Percentiles rank a stretch among this genome's conserved stretches.
These are phyloP conservation scores for Caenorhabditis tropicalis DNA, from an alignment of 1,140 invertebrate species.

Conservation along the genomic window DNA sequence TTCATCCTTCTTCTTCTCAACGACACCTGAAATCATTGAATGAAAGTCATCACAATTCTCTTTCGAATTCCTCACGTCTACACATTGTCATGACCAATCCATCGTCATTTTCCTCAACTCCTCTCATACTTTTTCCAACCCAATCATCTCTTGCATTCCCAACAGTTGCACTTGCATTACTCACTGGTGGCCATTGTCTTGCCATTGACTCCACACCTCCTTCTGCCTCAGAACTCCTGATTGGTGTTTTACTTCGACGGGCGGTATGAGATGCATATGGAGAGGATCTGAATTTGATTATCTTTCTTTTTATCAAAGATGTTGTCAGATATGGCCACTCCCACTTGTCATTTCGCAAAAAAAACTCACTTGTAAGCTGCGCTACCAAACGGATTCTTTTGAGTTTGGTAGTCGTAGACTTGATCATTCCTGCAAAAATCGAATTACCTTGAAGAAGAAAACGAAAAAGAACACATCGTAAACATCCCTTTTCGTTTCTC, in stretches of 20 bases:
- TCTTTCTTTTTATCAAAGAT: too few species aligned
- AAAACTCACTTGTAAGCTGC: constrained; percentile 15
- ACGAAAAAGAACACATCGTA: not conserved
- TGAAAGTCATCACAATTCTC: not conserved
- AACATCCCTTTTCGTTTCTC: not conserved
- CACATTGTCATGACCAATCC: constrained; percentile 50
- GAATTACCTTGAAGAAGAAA: not conserved
- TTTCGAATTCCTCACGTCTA: constrained; percentile 41
- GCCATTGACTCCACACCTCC: constrained; percentile 29
- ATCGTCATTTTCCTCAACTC: constrained; percentile 42
- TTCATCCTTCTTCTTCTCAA: constrained; percentile 58
- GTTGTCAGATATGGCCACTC: too few species aligned
- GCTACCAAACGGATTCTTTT: constrained; percentile 29
- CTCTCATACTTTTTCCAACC: constrained; percentile 35
- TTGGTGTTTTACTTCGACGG: constrained; percentile 41
- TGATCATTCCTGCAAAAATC: constrained; percentile 16
- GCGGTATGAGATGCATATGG: constrained; percentile 47
- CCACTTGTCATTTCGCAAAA: too few species aligned
- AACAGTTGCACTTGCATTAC: constrained; percentile 47
- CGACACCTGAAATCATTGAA: constrained; percentile 53
- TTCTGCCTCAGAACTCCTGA: constrained; percentile 11
- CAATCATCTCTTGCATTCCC: constrained; percentile 50
- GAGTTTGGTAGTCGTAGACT: constrained; percentile 13
- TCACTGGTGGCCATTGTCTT: constrained; percentile 50
- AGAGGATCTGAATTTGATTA: constrained; percentile 46